Evolutionary conservation across 1,140 invertebrate genomes (phyloP).

Genomic region (Fopius arisanus): DNA sequence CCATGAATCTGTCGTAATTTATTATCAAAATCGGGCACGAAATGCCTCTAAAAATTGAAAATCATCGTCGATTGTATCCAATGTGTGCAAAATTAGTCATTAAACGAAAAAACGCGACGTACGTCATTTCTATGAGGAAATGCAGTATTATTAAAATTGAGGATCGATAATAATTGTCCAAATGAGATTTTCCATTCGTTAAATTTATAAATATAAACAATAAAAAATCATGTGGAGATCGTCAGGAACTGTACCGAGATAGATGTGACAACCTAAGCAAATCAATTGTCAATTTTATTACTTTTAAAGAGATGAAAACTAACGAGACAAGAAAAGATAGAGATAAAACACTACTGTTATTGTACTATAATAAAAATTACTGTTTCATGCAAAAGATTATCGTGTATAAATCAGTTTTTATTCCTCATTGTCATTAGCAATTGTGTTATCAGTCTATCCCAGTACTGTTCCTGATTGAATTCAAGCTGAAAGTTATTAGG

Average conservation of each 20-base stretch:
- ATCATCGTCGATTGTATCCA: background rate
- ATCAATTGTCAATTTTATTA: conserved; percentile 34
- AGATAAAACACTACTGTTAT: conserved; percentile 47
- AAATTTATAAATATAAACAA: background rate
- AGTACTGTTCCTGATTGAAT: conserved; percentile 52
- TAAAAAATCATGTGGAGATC: conserved; percentile 19
- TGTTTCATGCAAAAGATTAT: conserved; percentile 55
- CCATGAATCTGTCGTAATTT: background rate
- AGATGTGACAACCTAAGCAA: conserved; percentile 18
- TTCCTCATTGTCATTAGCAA: conserved; percentile 38
- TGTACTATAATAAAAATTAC: conserved; percentile 63
- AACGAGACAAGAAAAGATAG: conserved; percentile 16
- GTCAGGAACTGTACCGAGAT: conserved; percentile 52
- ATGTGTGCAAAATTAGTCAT: conserved; percentile 9
- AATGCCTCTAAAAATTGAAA: background rate
- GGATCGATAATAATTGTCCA: background rate
- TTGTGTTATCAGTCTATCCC: conserved; percentile 46
- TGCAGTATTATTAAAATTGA: conserved; percentile 21
- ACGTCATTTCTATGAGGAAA: conserved; percentile 1
- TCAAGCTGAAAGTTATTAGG: conserved; percentile 1
- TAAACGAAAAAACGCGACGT: background rate
- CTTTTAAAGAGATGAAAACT: conserved; percentile 13
- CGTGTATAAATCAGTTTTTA: conserved; percentile 60
- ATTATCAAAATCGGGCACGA: background rate
- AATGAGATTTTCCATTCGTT: conserved; percentile 20